A percentile compares a stretch with the other conserved stretches of the same genome.
Conservation (phyloP, 2,113 vertebrate genomes). For the Probosciger aterrimus region DNA sequence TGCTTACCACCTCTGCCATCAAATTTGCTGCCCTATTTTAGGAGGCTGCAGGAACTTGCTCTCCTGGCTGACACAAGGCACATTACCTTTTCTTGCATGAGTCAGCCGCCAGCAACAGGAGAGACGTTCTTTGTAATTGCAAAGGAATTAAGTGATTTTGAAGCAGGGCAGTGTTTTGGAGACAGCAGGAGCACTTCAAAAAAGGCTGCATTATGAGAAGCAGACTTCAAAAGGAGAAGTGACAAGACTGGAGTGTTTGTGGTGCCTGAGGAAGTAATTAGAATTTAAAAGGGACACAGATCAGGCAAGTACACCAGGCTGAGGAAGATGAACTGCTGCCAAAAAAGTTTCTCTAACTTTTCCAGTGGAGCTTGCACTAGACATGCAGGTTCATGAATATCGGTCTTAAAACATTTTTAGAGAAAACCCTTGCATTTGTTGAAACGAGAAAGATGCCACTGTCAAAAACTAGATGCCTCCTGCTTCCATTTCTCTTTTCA, state of each 20-base stretch:
- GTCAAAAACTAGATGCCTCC: neutral
- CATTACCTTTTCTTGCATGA: neutral
- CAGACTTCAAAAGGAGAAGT: constrained; percentile 57
- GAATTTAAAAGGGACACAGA: constrained; percentile 61
- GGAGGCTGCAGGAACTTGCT: neutral
- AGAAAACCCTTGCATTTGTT: neutral
- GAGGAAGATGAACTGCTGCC: constrained; percentile 34
- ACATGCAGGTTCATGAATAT: neutral
- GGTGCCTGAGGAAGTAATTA: constrained; percentile 65
- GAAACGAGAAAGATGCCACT: neutral
- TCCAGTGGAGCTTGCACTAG: neutral
- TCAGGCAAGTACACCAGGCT: neutral
- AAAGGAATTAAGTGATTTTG: constrained; percentile 23
- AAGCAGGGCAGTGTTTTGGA: constrained; percentile 8
- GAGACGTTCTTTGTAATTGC: neutral
- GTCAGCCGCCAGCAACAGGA: constrained; percentile 31
- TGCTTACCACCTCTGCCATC: neutral
- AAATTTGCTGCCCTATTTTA: neutral
- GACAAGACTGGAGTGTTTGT: constrained; percentile 60
- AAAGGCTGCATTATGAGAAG: constrained; percentile 42
- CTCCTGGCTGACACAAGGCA: neutral
- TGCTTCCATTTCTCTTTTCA: neutral
- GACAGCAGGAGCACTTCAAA: constrained; percentile 24
- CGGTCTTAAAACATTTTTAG: neutral
- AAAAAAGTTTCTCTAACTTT: constrained; percentile 32